Conservation (phyloP, 1,140 invertebrate genomes). For the Conus betulinus region DNA sequence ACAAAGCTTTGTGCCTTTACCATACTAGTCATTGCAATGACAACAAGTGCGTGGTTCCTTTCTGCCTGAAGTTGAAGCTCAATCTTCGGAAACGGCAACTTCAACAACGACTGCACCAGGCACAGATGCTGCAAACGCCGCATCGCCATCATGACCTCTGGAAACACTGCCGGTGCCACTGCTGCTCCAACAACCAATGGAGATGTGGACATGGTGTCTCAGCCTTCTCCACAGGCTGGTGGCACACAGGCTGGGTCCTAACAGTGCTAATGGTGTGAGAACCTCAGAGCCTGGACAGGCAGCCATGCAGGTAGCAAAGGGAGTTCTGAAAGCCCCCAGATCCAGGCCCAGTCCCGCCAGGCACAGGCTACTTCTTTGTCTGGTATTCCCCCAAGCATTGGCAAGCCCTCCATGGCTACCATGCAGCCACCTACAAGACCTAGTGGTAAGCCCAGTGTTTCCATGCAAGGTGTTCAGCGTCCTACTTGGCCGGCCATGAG, state of each 20-base stretch:
- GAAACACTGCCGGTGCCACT: conserved; percentile 47
- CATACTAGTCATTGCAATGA: conserved; percentile 98
- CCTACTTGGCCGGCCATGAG: conserved; percentile 32
- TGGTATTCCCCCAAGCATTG: conserved; percentile 38
- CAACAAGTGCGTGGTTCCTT: conserved; percentile 96
- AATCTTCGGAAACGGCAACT: conserved; percentile 97
- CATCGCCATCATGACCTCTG: conserved; percentile 84
- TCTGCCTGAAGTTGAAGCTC: conserved; percentile 98
- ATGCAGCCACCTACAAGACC: conserved; percentile 50
- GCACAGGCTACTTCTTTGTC: conserved; percentile 27
- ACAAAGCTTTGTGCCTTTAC: conserved; percentile 98
- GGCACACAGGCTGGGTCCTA: conserved; percentile 58
- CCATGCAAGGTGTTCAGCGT: conserved; percentile 42
- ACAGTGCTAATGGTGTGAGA: conserved; percentile 79
- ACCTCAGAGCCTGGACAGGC: conserved; percentile 87
- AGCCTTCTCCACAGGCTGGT: conserved; percentile 73
- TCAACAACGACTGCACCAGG: conserved; percentile 92
- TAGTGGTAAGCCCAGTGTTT: conserved; percentile 34
- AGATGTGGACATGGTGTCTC: conserved; percentile 42
- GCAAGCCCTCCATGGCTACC: conserved; percentile 50
- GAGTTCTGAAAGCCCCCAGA: conserved; percentile 91
- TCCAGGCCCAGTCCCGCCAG: conserved; percentile 73
- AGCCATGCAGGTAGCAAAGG: conserved; percentile 90
- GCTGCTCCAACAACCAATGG: neutral
- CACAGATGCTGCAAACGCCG: conserved; percentile 86